Conservation (phyloP, 2,113 vertebrate species). For the Thryonomys swinderianus region DNA sequence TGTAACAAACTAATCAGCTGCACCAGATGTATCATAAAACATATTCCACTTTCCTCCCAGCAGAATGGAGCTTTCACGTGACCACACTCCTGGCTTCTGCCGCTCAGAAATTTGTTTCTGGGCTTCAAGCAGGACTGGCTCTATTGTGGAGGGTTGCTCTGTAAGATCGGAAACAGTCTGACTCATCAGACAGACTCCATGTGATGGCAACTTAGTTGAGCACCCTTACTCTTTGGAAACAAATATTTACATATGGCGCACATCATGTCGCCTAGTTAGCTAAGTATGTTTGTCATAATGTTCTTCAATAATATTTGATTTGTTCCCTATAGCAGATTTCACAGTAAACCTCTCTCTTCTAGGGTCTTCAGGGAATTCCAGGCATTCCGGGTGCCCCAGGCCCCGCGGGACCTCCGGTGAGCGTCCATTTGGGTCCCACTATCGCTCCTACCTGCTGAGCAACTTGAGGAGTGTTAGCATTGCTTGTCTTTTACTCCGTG, state of each 20-base stretch:
- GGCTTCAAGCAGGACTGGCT: neutral
- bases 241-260: neutral
- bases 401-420: constrained; percentile 91
- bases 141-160: neutral
- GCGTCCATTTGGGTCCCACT: constrained; percentile 63
- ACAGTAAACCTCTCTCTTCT: constrained; percentile 66
- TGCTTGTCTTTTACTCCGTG: neutral
- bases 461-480: neutral
- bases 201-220: neutral
- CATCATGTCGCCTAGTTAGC: neutral
- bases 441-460: neutral
- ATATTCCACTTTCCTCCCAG: neutral
- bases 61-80: neutral
- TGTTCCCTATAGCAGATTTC: constrained; percentile 12
- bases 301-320: neutral
- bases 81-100: neutral
- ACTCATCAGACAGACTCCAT: neutral
- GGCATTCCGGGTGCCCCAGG: constrained; percentile 92
- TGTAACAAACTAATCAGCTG: neutral
- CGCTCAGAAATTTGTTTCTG: neutral
- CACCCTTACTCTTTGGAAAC: constrained; percentile 11
- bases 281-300: constrained; percentile 5
- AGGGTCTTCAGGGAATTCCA: constrained; percentile 93
- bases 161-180: neutral
- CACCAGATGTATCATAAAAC: constrained; percentile 33